phyloP scores from a whole-genome alignment of 2,113 vertebrate species.

The Ammospiza caudacuta region DNA sequence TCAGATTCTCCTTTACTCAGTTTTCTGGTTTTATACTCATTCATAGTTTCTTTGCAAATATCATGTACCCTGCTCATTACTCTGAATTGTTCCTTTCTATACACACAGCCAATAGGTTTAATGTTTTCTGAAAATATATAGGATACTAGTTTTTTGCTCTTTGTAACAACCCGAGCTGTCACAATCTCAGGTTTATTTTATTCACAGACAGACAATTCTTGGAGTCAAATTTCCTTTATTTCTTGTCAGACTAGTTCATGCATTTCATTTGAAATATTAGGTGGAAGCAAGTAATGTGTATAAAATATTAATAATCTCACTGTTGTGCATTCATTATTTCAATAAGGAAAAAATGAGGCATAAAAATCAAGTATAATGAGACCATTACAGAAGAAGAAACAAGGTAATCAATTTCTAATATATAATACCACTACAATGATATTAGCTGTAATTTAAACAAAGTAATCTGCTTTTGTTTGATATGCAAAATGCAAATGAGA shows the following conservation, averaged over 20 bases:
- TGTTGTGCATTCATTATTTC: slow-evolving; percentile 56
- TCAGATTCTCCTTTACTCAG: background rate
- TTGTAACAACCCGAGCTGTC: background rate
- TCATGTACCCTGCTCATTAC: background rate
- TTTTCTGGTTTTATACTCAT: background rate
- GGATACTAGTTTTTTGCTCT: background rate
- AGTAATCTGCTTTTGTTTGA: slow-evolving; percentile 57
- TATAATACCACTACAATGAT: slow-evolving; percentile 50
- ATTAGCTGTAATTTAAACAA: slow-evolving; percentile 72
- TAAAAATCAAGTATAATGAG: slow-evolving; percentile 67
- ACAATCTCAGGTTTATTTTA: slow-evolving; percentile 41
- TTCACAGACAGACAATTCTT: slow-evolving; percentile 19
- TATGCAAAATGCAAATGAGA: slow-evolving; percentile 73
- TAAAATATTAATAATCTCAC: slow-evolving; percentile 49
- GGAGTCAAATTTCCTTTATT: slow-evolving; percentile 54
- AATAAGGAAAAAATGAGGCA: slow-evolving; percentile 52
- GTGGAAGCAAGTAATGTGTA: slow-evolving; percentile 47
- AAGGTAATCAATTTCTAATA: slow-evolving; percentile 73
- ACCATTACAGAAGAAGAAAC: slow-evolving; percentile 66
- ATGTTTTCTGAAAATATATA: background rate
- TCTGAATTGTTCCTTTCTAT: background rate
- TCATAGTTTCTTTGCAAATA: background rate
- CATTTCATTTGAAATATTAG: slow-evolving; percentile 54
- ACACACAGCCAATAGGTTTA: background rate
- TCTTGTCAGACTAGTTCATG: slow-evolving; percentile 29